Base-by-base conservation (phyloP, 2,888 invertebrate genomes). In the Troglohyphantes excavatus region DNA sequence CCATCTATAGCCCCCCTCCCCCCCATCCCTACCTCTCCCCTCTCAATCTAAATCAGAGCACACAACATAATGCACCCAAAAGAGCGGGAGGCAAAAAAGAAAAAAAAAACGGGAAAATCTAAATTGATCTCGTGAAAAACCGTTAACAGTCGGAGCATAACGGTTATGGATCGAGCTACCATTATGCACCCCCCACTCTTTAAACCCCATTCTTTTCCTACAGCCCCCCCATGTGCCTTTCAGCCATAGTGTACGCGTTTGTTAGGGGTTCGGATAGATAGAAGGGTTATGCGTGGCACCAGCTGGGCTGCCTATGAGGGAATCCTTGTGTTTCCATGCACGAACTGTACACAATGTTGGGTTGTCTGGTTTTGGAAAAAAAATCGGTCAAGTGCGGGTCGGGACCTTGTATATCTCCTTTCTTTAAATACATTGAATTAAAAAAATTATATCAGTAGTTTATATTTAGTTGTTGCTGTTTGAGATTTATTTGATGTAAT, bases 121-220 rank as follows among this genome's bases (percentile, higher is more conserved):
- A 53, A 53, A 53, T 53, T 72, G 29, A 65, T 76, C 76, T 68
- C 82, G 61, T 33, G 67, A 68, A 61, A 82, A 76, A 89, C 88
- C 88, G 88, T 89, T 89, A 81, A 81, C 81, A 88, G 87, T 46
- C 46, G 39, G 81, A 59, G 87, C 81, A 82, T 83, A 89, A 89
- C 88, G 88, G 88, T 89, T 89, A 82, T 82, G 27, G 86, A 78
- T 70, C 82, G 72, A 72, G 46, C 68, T 75, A 70, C 88, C 81
- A 89, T 89, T 89, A 89, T 89, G 70, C 76, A 59, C 61, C 84
- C 67, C 67, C 61, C 61, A 33, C 59, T 65, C 13, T 73, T 63
- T 43, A 26, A 19, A 70, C 39, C 68, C 85, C 21, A 86, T 78
- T 86, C 85, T 78, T 78, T 82, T 46, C 27, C 23, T 23, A 67